Evolutionary conservation across 2,888 invertebrate genomes (phyloP).

Genomic region (Eristalis tenax): DNA sequence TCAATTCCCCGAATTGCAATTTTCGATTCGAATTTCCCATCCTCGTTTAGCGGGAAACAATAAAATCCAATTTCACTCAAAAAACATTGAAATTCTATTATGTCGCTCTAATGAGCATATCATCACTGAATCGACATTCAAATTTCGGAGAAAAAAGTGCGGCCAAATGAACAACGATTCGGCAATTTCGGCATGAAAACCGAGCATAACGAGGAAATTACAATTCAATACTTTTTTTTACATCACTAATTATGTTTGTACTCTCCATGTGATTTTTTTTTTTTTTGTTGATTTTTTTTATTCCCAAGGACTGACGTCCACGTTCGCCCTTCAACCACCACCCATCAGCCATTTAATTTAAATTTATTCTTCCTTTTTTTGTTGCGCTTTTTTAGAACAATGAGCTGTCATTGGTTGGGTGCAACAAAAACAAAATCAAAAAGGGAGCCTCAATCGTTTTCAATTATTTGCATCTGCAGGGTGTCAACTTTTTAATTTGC

Average conservation of each 20-base stretch:
- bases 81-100: neutral
- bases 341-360: neutral
- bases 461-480: constrained; percentile 18
- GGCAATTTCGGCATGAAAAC: neutral
- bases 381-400: neutral
- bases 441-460: neutral
- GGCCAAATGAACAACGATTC: neutral
- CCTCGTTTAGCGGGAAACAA: neutral
- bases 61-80: neutral
- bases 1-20: neutral
- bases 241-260: constrained; percentile 9
- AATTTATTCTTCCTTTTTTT: neutral
- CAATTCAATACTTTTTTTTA: constrained; percentile 14
- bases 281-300: neutral
- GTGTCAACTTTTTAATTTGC: constrained; percentile 15
- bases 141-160: neutral
- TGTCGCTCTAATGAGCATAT: neutral
- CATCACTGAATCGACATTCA: neutral
- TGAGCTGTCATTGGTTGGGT: neutral
- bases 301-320: neutral
- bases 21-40: neutral
- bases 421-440: neutral
- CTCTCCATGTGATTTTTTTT: neutral
- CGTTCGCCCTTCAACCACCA: neutral
- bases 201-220: neutral